Percentiles rank a stretch among this genome's conserved stretches.
phyloP scores from a whole-genome alignment of 2,797 vertebrate genomes.

The Amblyraja radiata region DNA sequence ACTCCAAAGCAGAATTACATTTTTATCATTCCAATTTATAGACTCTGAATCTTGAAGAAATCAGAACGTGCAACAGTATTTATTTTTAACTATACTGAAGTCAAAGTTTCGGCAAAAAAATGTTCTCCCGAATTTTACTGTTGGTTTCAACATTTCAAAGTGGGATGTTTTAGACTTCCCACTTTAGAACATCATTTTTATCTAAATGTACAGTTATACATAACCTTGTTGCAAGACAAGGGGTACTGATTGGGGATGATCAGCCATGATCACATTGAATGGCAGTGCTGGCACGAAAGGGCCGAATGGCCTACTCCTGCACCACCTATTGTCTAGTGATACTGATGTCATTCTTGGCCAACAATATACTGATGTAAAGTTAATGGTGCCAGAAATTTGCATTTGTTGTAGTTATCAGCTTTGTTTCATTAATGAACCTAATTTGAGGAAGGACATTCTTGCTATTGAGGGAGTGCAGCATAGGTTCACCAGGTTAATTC shows the following conservation, averaged over 20 bases:
- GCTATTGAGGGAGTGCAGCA: no score
- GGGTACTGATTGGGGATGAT: no score
- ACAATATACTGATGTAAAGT: background rate
- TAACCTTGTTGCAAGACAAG: background rate
- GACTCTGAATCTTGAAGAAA: background rate
- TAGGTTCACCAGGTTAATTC: no score
- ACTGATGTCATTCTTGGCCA: slow-evolving; percentile 11
- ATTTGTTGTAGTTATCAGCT: background rate
- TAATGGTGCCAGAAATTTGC: background rate
- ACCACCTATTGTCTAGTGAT: no score
- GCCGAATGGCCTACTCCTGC: no score
- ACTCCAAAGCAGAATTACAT: background rate
- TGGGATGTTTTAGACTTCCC: background rate
- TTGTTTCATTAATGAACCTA: background rate
- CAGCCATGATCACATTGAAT: no score
- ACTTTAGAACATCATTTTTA: background rate
- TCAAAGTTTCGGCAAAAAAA: background rate
- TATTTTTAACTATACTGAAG: background rate
- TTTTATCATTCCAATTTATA: background rate
- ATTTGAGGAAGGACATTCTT: no score
- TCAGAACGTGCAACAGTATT: background rate
- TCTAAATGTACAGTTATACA: background rate
- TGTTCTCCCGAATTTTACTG: background rate
- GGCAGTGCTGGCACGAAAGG: no score
- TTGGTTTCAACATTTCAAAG: background rate